These are phyloP conservation scores for Sipha maydis DNA, from an alignment of 2,888 invertebrate genomes.

Conservation along the genomic window DNA sequence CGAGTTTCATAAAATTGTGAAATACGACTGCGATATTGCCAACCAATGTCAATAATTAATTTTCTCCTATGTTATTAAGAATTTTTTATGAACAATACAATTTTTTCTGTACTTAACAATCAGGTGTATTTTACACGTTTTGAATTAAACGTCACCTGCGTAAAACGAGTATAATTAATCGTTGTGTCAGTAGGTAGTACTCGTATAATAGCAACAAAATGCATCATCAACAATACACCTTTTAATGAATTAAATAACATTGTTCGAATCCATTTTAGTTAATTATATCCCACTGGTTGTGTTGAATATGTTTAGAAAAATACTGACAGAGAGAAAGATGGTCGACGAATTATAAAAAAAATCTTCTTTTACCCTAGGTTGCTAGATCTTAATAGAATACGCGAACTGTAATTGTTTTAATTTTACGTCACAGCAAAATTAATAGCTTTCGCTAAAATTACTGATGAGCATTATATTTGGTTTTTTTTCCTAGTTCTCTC, in stretches of 20 bases:
- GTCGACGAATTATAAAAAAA: slow-evolving; percentile 16
- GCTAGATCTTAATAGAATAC: background rate
- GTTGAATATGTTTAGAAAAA: background rate
- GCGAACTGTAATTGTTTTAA: background rate
- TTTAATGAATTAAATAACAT: background rate
- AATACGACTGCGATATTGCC: no score
- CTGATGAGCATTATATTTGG: background rate
- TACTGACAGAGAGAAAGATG: background rate
- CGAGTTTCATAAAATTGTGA: no score
- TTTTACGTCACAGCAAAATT: slow-evolving; percentile 2
- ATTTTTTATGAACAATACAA: no score
- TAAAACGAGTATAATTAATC: background rate
- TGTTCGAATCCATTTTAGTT: slow-evolving; percentile 5
- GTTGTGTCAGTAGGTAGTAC: background rate
- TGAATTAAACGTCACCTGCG: background rate
- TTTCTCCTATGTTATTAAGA: no score
- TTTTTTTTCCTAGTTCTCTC: background rate
- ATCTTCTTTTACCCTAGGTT: slow-evolving; percentile 2
- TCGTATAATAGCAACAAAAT: background rate
- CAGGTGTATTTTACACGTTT: background rate
- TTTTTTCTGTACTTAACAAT: background rate
- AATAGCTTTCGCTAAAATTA: background rate
- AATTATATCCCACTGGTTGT: slow-evolving; percentile 13
- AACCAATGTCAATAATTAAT: no score
- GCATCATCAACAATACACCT: background rate